Conservation (phyloP, 2,888 invertebrate species). For the Hypomecis atomaria region DNA sequence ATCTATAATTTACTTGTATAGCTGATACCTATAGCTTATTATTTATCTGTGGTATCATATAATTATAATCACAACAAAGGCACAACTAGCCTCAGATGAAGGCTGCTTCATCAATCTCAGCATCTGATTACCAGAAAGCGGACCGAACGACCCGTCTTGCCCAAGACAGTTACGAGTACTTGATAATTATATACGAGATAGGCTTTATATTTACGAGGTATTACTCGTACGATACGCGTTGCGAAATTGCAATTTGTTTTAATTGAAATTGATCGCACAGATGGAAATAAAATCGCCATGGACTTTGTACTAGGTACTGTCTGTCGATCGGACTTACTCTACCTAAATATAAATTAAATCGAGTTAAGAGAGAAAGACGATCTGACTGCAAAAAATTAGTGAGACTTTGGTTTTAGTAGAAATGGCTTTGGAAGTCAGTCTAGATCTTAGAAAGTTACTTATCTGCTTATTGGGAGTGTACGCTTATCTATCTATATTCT, state of each 20-base stretch:
- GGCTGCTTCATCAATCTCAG: constrained; percentile 11
- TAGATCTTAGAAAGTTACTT: too few species aligned
- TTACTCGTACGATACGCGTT: not conserved
- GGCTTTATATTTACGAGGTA: not conserved
- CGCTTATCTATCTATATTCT: too few species aligned
- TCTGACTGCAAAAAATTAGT: too few species aligned
- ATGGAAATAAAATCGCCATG: not conserved
- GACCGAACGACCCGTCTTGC: constrained; percentile 12
- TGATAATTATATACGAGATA: constrained; percentile 9
- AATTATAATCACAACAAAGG: not conserved
- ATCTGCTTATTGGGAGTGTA: too few species aligned
- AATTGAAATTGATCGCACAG: not conserved
- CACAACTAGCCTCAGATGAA: not conserved
- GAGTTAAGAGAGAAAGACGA: too few species aligned
- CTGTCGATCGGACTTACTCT: not conserved
- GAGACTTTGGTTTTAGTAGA: too few species aligned
- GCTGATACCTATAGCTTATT: too few species aligned
- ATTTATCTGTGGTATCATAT: not conserved
- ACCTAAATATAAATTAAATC: too few species aligned
- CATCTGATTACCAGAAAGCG: constrained; percentile 13
- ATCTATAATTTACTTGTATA: too few species aligned
- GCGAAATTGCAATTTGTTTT: not conserved
- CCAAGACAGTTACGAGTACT: constrained; percentile 5
- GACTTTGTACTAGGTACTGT: not conserved
- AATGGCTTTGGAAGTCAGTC: too few species aligned